Evolutionary conservation across 2,888 invertebrate genomes (phyloP), one percentile per base, ranked within the genome.

Genomic region (Orchesellides sinensis): DNA sequence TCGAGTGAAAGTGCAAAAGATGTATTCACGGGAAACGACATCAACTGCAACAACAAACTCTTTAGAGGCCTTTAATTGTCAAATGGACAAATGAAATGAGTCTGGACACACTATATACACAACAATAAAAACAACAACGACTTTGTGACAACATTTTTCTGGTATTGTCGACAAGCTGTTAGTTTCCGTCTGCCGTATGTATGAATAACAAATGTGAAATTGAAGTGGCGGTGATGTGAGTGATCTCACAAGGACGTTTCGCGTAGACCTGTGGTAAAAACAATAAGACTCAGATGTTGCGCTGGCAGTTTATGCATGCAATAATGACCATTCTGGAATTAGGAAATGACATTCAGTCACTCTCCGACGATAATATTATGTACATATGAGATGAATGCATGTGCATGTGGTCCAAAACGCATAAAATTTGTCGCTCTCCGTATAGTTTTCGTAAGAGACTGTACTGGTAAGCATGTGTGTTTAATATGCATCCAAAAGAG

Each of bases 31-130:
- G n/a, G n/a, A n/a, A n/a, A n/a, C n/a, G n/a, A n/a, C n/a, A n/a
- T n/a, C n/a, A n/a, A n/a, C n/a, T n/a, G n/a, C n/a, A 5, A 35
- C 35, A 25, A 40, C 10, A 66, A 56, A 4, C 40, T 59, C 63
- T 54, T 45, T 27, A 8, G 54, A 54, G 75, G 19, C 56, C 4
- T 27, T 54, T 40, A 75, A 66, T 75, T 66, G 56, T 45, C 23
- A 27, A 45, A 40, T 21, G 45, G 66, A 40, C 49, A 56, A 25
- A 52, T 27, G 19, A 19, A 75, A 66, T 75, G 54, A n/a, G 10
- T 40, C n/a, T n/a, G n/a, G n/a, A n/a, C n/a, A n/a, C n/a, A n/a
- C n/a, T n/a, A n/a, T n/a, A n/a, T n/a, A n/a, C n/a, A n/a, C n/a
- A n/a, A n/a, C n/a, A n/a, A n/a, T n/a, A n/a, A n/a, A n/a, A n/a